These are phyloP conservation scores for Bujurquina vittata DNA, from an alignment of 2,113 vertebrate species.

Conservation along the genomic window DNA sequence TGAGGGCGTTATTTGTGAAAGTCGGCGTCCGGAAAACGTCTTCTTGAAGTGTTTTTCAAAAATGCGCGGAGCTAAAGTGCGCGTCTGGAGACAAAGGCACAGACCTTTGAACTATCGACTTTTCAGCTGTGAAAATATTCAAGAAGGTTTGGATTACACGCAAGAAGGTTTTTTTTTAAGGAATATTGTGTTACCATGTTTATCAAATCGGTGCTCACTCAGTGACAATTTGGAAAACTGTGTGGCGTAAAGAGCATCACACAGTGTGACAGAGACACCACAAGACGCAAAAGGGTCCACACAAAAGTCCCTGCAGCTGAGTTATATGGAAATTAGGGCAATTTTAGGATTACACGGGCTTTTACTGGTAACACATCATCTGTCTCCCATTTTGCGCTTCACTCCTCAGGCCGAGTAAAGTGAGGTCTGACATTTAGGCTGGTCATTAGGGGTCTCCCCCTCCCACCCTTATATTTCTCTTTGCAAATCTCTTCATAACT, in stretches of 20 bases:
- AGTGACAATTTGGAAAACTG: neutral
- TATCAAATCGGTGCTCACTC: neutral
- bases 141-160: neutral
- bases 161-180: neutral
- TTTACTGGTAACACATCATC: neutral
- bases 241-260: neutral
- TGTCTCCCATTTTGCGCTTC: neutral
- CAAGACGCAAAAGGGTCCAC: neutral
- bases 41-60: no score
- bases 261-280: neutral
- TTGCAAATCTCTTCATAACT: constrained; percentile 43
- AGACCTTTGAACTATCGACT: neutral
- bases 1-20: constrained; percentile 18
- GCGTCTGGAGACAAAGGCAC: neutral
- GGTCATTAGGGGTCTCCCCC: neutral
- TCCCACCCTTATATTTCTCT: constrained; percentile 20
- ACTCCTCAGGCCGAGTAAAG: neutral
- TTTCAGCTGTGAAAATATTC: neutral
- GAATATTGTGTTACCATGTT: neutral
- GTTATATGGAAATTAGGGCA: constrained; percentile 11
- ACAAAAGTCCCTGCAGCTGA: neutral
- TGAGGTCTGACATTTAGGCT: constrained; percentile 19
- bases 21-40: neutral
- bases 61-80: neutral
- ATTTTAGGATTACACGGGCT: constrained; percentile 10